These are phyloP conservation scores for Heliconius cydno DNA, from an alignment of 2,888 invertebrate genomes.

Conservation along the genomic window DNA sequence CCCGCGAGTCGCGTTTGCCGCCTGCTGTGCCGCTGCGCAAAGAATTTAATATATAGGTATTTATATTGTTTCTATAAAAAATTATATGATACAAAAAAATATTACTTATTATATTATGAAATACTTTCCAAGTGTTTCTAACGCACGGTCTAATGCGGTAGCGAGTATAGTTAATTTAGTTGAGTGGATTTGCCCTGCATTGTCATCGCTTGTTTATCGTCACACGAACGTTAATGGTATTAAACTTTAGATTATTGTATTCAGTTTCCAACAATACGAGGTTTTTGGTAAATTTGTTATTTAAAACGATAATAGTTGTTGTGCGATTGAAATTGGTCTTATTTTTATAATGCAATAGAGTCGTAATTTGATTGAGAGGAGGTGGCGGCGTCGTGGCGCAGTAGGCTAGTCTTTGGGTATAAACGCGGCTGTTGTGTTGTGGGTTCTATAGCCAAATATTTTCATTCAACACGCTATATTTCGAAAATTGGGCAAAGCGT, in stretches of 20 bases:
- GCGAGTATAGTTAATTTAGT: conserved; percentile 80
- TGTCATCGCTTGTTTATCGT: conserved; percentile 81
- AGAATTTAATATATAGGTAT: too few relatives aligned
- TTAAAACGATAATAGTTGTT: neutral
- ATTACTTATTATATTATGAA: neutral
- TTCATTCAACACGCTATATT: too few relatives aligned
- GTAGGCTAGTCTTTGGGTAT: too few relatives aligned
- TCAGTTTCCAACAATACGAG: conserved; percentile 34
- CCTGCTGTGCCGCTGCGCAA: too few relatives aligned
- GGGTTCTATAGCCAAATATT: too few relatives aligned
- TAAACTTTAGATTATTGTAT: conserved; percentile 75
- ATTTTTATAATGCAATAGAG: neutral
- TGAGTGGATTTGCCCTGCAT: conserved; percentile 80
- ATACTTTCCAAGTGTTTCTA: conserved; percentile 53
- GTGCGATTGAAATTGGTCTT: neutral
- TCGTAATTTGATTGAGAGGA: too few relatives aligned
- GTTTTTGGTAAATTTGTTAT: conserved; percentile 38
- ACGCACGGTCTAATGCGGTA: conserved; percentile 62
- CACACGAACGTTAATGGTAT: conserved; percentile 76
- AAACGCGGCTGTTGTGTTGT: too few relatives aligned
- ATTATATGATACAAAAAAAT: too few relatives aligned
- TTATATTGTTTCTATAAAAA: too few relatives aligned
- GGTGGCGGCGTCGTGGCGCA: too few relatives aligned
- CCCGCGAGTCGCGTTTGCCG: too few relatives aligned
- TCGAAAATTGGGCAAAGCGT: too few relatives aligned